phyloP scores from a whole-genome alignment of 2,888 invertebrate species.

The Drosophila mimetica region DNA sequence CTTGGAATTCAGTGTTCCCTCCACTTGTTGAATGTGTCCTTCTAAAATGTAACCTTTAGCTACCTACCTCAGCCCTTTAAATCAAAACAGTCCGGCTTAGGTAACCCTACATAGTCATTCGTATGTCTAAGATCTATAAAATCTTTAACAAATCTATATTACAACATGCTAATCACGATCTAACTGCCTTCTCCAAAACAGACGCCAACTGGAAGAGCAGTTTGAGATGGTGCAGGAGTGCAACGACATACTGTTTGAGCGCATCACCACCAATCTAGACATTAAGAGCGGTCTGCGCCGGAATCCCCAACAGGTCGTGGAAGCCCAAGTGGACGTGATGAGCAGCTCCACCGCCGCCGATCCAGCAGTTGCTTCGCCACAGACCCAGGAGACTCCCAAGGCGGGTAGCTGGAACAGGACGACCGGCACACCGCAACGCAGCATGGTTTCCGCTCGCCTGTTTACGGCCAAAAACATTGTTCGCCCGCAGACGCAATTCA shows the following conservation, averaged over 20 bases:
- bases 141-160: neutral
- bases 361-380: neutral
- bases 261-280: slow-evolving; percentile 90
- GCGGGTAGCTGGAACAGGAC: slow-evolving; percentile 87
- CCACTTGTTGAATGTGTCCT: neutral
- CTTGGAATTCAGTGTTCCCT: neutral
- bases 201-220: slow-evolving; percentile 87
- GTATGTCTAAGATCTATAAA: neutral
- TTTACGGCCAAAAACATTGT: slow-evolving; percentile 90
- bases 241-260: slow-evolving; percentile 93
- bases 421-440: slow-evolving; percentile 35
- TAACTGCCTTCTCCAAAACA: slow-evolving; percentile 37
- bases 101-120: neutral
- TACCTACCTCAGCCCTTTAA: neutral
- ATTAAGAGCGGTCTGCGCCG: slow-evolving; percentile 86
- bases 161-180: neutral
- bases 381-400: slow-evolving; percentile 46
- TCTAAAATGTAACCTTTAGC: too few species aligned
- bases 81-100: neutral
- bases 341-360: slow-evolving; percentile 8
- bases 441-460: slow-evolving; percentile 82
- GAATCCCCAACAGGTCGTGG: slow-evolving; percentile 85
- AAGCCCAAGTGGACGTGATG: slow-evolving; percentile 79
- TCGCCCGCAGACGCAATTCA: slow-evolving; percentile 93
- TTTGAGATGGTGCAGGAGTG: slow-evolving; percentile 92